phyloP scores from a whole-genome alignment of 2,113 vertebrate genomes.

The Strix aluco region DNA sequence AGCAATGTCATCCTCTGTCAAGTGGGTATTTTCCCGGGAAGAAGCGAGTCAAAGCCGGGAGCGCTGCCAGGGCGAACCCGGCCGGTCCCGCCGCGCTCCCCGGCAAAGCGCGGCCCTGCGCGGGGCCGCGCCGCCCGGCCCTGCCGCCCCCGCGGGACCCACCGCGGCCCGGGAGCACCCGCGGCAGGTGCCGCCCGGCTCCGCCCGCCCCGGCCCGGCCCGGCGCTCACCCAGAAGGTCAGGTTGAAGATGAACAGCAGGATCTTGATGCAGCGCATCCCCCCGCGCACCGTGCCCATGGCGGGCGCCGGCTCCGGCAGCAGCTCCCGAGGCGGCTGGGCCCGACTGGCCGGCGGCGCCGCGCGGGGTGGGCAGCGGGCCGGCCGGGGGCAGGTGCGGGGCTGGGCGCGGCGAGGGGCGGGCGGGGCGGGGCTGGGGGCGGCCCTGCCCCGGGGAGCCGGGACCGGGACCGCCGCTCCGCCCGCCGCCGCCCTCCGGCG shows the following conservation, averaged over 20 bases:
- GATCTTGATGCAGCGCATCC: slow-evolving; percentile 91
- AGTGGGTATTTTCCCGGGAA: rapidly evolving
- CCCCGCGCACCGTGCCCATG: slow-evolving; percentile 87
- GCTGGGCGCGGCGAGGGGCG: neutral
- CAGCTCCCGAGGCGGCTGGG: neutral
- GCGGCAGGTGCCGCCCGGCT: neutral
- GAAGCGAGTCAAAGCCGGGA: neutral
- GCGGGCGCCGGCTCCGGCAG: neutral
- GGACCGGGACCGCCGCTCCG: neutral
- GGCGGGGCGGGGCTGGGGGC: neutral
- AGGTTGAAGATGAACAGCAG: slow-evolving; percentile 93
- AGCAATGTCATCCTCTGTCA: neutral
- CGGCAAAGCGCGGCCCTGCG: neutral
- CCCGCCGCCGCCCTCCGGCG: no score
- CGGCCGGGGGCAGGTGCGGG: neutral
- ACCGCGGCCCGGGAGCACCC: neutral
- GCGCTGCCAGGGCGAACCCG: neutral
- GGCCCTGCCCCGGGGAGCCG: neutral
- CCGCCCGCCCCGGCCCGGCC: neutral
- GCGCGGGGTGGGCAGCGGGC: neutral
- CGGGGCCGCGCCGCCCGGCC: neutral
- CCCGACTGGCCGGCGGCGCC: neutral
- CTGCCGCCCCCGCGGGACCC: neutral
- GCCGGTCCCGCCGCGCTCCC: neutral
- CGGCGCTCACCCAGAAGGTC: slow-evolving; percentile 90